Base-by-base conservation (phyloP, 2,797 vertebrate species). In the Aphelocoma californica region DNA sequence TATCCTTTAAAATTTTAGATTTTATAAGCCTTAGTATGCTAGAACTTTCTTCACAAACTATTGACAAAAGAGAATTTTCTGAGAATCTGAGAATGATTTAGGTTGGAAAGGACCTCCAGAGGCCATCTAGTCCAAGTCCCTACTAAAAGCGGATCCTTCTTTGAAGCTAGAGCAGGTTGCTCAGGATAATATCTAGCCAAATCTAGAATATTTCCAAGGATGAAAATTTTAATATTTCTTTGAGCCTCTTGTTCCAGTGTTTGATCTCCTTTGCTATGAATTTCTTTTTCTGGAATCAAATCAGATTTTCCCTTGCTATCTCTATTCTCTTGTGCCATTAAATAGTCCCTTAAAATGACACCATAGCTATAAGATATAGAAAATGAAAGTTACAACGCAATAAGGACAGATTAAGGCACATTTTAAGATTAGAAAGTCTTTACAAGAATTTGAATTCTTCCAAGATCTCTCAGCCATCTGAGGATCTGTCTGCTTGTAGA, bases 161-260 rank as follows among this genome's bases (percentile, higher is more conserved):
- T 70, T 95, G 88, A 96, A 94, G 62, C 64, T 58, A 70, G 54
- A 73, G 48, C 51, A 93, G 77, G 86, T 92, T 95, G 40, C 48
- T 93, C 56, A 90, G 58, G 29, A 88, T 48, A 44, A 65, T 21
- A 84, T 29, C n/a, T 51, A 88, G 86, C 14, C 62, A 90, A 92
- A 92, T 73, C 32, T 70, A 88, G 56, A 84, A 45, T 94, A 88
- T 34, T 86, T 90, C 51, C 86, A 93, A 81, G 56, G 77, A 74
- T 56, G 40, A 90, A 92, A 72, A 90, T 86, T 70, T 88, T 75
- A 88, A 48, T 95, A 92, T 86, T 88, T 96, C 56, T 86, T 79
- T 90, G 77, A 78, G 66, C 70, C 50, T 65, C n/a, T 73, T 90
- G 19, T 66, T 92, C 40, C 26, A 53, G 36, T 90, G 57, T 86